Evolutionary conservation across 2,888 invertebrate species (phyloP).

Genomic region (Cryptus armator): DNA sequence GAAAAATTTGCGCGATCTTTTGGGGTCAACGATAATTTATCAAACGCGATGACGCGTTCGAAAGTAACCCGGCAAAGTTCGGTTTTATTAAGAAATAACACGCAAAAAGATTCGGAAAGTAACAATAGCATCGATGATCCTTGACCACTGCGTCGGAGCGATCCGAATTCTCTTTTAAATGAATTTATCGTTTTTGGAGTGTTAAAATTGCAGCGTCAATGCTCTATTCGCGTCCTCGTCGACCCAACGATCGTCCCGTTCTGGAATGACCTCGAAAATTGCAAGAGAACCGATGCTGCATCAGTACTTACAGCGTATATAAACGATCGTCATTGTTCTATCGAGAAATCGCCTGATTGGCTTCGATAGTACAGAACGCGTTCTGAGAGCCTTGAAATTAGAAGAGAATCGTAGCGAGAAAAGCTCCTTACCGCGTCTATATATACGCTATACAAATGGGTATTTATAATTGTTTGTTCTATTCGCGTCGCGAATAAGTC

Average conservation of each 20-base stretch:
- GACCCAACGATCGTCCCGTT: constrained; percentile 18
- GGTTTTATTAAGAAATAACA: not conserved
- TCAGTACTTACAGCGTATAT: constrained; percentile 18
- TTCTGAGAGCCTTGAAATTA: constrained; percentile 48
- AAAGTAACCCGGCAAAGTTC: not conserved
- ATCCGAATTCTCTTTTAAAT: not conserved
- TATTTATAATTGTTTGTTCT: constrained; percentile 1
- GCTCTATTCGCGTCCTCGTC: not conserved
- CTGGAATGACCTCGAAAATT: constrained; percentile 34
- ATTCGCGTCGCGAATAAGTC: constrained; percentile 1
- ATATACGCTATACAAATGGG: not conserved
- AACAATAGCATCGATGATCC: not conserved
- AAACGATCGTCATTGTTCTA: constrained; percentile 61
- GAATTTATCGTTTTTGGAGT: constrained; percentile 2
- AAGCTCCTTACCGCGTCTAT: not conserved
- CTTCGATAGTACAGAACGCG: constrained; percentile 31
- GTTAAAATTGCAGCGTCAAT: constrained; percentile 2
- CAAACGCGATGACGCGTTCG: not conserved
- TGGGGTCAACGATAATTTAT: not conserved
- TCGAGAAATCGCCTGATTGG: constrained; percentile 57
- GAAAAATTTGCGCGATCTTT: not conserved
- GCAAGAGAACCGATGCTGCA: constrained; percentile 5
- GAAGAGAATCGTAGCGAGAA: not conserved
- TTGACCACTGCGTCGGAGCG: not conserved
- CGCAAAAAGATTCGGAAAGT: not conserved